These are phyloP conservation scores for Pseudoatta argentina DNA, from an alignment of 1,140 invertebrate genomes.

Conservation along the genomic window DNA sequence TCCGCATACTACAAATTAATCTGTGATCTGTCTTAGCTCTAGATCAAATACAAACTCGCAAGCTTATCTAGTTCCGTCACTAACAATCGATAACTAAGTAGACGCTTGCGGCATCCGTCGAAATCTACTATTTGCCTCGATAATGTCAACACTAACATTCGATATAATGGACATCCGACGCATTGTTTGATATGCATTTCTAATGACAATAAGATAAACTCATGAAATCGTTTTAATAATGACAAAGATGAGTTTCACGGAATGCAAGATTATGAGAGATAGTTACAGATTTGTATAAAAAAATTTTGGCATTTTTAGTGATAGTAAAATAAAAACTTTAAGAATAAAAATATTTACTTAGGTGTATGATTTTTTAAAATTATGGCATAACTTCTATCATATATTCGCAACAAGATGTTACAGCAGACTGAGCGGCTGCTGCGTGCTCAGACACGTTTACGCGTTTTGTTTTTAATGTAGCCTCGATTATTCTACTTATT, in stretches of 20 bases:
- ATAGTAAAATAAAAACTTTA: background rate
- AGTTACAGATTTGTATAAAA: background rate
- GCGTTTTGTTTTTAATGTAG: too few relatives aligned
- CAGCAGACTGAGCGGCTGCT: too few relatives aligned
- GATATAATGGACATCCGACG: conserved; percentile 40
- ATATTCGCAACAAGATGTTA: too few relatives aligned
- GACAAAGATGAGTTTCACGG: background rate
- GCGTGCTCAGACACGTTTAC: too few relatives aligned
- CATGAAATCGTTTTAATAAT: background rate
- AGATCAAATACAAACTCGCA: conserved; percentile 18
- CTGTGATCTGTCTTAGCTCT: conserved; percentile 59
- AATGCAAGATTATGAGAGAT: background rate
- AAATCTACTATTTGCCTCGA: conserved; percentile 61
- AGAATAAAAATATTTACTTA: too few relatives aligned
- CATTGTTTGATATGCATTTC: conserved; percentile 35
- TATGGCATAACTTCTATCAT: too few relatives aligned
- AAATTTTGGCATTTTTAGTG: background rate
- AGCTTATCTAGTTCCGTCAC: conserved; percentile 51
- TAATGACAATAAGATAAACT: background rate
- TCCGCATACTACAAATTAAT: conserved; percentile 64
- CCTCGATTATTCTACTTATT: too few relatives aligned
- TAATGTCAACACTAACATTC: conserved; percentile 58
- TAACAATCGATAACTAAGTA: conserved; percentile 73
- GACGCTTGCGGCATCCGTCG: conserved; percentile 55
- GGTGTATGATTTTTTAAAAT: too few relatives aligned